phyloP scores from a whole-genome alignment of 2,113 vertebrate genomes.

The Tupaia tana region DNA sequence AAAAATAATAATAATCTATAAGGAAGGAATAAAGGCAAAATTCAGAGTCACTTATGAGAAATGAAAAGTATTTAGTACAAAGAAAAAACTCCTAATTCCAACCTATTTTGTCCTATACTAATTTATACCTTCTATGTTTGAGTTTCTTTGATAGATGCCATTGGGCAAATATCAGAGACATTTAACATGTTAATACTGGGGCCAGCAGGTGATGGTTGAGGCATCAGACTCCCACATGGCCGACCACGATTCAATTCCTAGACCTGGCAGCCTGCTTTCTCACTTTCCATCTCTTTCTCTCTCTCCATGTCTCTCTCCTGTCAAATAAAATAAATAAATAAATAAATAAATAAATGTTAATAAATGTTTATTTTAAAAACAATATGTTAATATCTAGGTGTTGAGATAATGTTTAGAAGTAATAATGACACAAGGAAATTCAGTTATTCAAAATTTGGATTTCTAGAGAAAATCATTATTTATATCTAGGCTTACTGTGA shows the following conservation, averaged over 20 bases:
- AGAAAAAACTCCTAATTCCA: constrained; percentile 5
- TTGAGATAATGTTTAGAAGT: constrained; percentile 4
- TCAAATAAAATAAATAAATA: too few relatives aligned
- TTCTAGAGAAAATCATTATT: constrained; percentile 3
- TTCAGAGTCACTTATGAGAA: constrained; percentile 12
- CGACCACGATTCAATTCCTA: too few relatives aligned
- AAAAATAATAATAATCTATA: constrained; percentile 58
- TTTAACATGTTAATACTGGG: too few relatives aligned
- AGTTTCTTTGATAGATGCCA: background rate
- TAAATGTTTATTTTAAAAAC: too few relatives aligned
- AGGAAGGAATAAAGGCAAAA: constrained; percentile 32
- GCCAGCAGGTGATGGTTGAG: too few relatives aligned
- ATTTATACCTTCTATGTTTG: background rate
- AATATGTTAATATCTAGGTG: background rate
- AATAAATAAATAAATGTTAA: too few relatives aligned
- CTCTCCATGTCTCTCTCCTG: too few relatives aligned
- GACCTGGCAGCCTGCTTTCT: too few relatives aligned
- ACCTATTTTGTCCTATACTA: constrained; percentile 15
- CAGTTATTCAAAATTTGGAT: background rate
- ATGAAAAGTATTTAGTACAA: constrained; percentile 1
- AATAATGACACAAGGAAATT: constrained; percentile 29
- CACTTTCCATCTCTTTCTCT: too few relatives aligned
- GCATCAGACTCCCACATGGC: too few relatives aligned
- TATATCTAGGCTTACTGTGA: background rate
- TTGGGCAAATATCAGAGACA: background rate